Evolutionary conservation across 2,888 invertebrate genomes (phyloP).

Genomic region (Scaeva pyrastri): DNA sequence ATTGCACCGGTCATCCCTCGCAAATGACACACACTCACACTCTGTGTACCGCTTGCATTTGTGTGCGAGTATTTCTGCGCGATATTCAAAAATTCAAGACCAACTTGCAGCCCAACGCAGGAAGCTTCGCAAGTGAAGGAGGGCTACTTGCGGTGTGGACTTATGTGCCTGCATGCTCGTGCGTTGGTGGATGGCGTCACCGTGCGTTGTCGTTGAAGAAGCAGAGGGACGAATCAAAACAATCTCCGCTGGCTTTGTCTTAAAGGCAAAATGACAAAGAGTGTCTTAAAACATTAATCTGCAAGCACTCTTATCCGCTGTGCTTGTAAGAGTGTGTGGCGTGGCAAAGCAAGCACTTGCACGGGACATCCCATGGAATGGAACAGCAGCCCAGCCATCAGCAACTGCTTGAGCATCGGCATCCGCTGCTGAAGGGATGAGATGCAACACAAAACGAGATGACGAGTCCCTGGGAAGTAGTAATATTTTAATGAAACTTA

Average conservation of each 20-base stretch:
- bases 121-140: conserved; percentile 13
- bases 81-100: conserved; percentile 45
- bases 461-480: conserved; percentile 65
- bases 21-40: conserved; percentile 15
- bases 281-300: conserved; percentile 67
- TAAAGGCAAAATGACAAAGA: conserved; percentile 42
- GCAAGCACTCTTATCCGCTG: conserved; percentile 52
- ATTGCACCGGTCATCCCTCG: too few relatives aligned
- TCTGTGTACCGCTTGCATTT: conserved; percentile 24
- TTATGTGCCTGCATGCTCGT: neutral
- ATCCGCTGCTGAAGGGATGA: conserved; percentile 31
- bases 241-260: conserved; percentile 53
- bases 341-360: conserved; percentile 32
- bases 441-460: conserved; percentile 26
- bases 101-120: conserved; percentile 28
- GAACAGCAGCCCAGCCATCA: neutral
- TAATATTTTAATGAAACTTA: conserved; percentile 76
- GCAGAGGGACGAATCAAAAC: conserved; percentile 37
- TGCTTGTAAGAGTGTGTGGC: too few relatives aligned
- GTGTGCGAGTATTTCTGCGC: conserved; percentile 20
- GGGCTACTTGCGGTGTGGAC: neutral
- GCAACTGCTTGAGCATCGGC: conserved; percentile 33
- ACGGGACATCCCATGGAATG: conserved; percentile 22
- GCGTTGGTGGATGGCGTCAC: too few relatives aligned
- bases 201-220: neutral